A percentile compares a stretch with the other conserved stretches of the same genome.
phyloP scores from a whole-genome alignment of 2,113 vertebrate genomes.

The Benitochromis conjunctus region DNA sequence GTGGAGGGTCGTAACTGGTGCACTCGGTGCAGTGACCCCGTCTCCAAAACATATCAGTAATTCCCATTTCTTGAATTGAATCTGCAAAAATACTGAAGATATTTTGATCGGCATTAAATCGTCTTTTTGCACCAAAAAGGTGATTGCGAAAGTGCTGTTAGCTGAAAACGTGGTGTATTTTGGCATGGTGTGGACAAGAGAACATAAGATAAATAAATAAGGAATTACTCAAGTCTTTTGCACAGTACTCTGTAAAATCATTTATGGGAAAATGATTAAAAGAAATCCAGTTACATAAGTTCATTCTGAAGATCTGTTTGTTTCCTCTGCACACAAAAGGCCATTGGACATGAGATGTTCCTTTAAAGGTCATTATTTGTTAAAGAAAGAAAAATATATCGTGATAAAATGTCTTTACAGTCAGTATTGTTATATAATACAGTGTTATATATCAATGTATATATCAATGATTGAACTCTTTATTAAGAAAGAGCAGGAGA shows the following conservation, averaged over 20 bases:
- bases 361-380: neutral
- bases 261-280: neutral
- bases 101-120: neutral
- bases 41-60: neutral
- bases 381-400: neutral
- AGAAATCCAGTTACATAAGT: neutral
- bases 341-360: neutral
- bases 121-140: neutral
- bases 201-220: neutral
- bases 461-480: fast-evolving
- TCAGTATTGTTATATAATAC: neutral
- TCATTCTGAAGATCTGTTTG: neutral
- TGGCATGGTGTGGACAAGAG: neutral
- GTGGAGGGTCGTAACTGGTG: neutral
- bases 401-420: neutral
- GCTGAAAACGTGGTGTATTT: neutral
- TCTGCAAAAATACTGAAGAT: neutral
- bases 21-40: neutral
- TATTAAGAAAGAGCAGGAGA: neutral
- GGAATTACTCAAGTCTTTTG: neutral
- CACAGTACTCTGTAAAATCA: neutral
- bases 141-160: neutral
- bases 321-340: neutral
- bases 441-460: neutral
- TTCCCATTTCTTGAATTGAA: neutral